phyloP scores from a whole-genome alignment of 2,888 invertebrate species.

The Teleiodes luculella region DNA sequence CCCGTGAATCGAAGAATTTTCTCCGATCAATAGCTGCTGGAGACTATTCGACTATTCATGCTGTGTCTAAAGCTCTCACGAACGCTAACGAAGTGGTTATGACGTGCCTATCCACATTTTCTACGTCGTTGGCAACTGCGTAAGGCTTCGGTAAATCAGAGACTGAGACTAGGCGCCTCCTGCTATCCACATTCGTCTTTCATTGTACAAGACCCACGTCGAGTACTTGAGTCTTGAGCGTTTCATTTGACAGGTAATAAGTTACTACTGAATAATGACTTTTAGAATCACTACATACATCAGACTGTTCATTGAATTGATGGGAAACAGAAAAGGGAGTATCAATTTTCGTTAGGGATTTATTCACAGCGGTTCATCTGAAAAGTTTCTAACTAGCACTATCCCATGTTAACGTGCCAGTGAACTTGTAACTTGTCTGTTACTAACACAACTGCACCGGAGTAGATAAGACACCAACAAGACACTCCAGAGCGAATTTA shows the following conservation, averaged over 20 bases:
- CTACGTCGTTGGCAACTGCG: slow-evolving; percentile 7
- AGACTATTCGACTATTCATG: slow-evolving; percentile 3
- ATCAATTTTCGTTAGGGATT: slow-evolving; percentile 15
- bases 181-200: slow-evolving; percentile 33
- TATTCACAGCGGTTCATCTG: slow-evolving; percentile 22
- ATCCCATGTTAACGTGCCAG: slow-evolving; percentile 49
- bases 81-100: slow-evolving; percentile 15
- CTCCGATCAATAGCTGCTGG: slow-evolving; percentile 14
- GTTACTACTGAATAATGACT: slow-evolving; percentile 19
- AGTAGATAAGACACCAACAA: slow-evolving; percentile 47
- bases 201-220: slow-evolving; percentile 22
- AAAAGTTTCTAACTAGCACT: slow-evolving; percentile 32
- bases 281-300: slow-evolving; percentile 18
- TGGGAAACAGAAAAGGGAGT: slow-evolving; percentile 3
- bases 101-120: slow-evolving; percentile 10
- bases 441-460: slow-evolving; percentile 47
- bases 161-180: slow-evolving; percentile 26
- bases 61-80: slow-evolving; percentile 4
- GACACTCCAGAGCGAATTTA: slow-evolving; percentile 25
- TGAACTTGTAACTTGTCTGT: slow-evolving; percentile 58
- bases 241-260: slow-evolving; percentile 33
- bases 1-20: slow-evolving; percentile 6
- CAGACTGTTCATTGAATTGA: slow-evolving; percentile 19
- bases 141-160: slow-evolving; percentile 35
- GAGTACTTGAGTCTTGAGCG: slow-evolving; percentile 16